Base-by-base conservation (phyloP, 2,888 invertebrate species). In the Phortica magna region DNA sequence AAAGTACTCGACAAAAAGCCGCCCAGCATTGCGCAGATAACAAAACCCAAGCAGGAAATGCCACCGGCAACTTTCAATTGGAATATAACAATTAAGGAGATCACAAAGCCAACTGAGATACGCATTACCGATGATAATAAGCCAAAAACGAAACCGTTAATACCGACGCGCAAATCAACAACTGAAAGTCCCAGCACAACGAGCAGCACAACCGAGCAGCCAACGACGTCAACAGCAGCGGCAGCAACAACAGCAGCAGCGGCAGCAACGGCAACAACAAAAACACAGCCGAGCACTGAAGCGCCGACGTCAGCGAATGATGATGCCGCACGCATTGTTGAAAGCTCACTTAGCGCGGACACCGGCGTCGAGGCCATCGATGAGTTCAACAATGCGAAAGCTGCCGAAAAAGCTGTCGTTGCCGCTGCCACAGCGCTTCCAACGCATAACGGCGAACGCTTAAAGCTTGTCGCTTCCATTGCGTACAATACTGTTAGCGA, bases 31-130 rank as follows among this genome's bases (percentile, higher is more conserved):
- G 61, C 84, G 48, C 78, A 80, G 67, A 84, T 12, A 14, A 84
- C 84, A 7, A 73, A 83, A 14, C 9, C 22, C 2, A 78, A 80
- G 17, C 64, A 53, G 10, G 74, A 74, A 74, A 48, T 41, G 64
- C 80, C 84, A 14, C 57, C 73, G 78, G 80, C 76, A 76, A 84
- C 78, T 42, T 86, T 83, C 79, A 91, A 91, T 84, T 90, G 89
- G 75, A 88, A 91, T 48, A 91, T 92, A 43, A 92, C 91, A 77
- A 91, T 91, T 67, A 91, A 92, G 87, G 91, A 91, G 87, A 91
- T 91, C 79, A 91, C 91, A 43, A 91, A 91, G 83, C 90, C 90
- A 6, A 89, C 85, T 22, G 91, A 91, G 80, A 91, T 91, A 79
- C 91, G 92, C 77, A 91, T 91, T 73, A 91, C 91, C 17, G 90